Evolutionary conservation across 2,888 invertebrate species (phyloP).

Genomic region (Scaptomyza cyrtandrae): DNA sequence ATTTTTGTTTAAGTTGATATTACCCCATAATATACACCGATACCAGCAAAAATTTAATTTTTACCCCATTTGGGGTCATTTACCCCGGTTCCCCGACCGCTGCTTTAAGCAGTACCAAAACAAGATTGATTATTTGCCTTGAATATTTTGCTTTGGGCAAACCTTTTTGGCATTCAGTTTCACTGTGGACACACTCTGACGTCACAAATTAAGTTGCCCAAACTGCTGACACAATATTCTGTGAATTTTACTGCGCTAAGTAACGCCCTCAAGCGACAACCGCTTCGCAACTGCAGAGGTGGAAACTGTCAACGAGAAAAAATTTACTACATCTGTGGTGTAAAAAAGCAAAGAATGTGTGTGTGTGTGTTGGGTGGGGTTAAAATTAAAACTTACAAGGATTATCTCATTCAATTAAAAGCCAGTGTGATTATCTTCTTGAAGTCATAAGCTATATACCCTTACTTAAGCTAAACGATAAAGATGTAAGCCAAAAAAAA

Average conservation of each 20-base stretch:
- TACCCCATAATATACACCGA: too few relatives aligned
- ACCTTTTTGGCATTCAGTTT: slow-evolving; percentile 50
- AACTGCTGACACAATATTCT: slow-evolving; percentile 66
- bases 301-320: slow-evolving; percentile 47
- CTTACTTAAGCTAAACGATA: background rate
- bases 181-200: slow-evolving; percentile 1
- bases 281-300: background rate
- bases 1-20: too few relatives aligned
- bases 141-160: slow-evolving; percentile 11
- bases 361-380: background rate
- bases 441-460: slow-evolving; percentile 17
- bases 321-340: slow-evolving; percentile 39
- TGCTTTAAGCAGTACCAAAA: too few relatives aligned
- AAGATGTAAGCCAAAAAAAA: too few relatives aligned
- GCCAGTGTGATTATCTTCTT: slow-evolving; percentile 20
- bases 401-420: slow-evolving; percentile 70
- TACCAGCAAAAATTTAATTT: too few relatives aligned
- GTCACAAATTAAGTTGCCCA: slow-evolving; percentile 40
- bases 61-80: too few relatives aligned
- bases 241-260: slow-evolving; percentile 48
- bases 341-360: background rate
- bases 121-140: slow-evolving; percentile 5
- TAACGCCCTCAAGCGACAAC: slow-evolving; percentile 26
- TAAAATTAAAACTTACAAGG: slow-evolving; percentile 20
- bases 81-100: too few relatives aligned